These are phyloP conservation scores for Nasonia longicornis DNA, from an alignment of 1,140 invertebrate genomes.

Conservation along the genomic window DNA sequence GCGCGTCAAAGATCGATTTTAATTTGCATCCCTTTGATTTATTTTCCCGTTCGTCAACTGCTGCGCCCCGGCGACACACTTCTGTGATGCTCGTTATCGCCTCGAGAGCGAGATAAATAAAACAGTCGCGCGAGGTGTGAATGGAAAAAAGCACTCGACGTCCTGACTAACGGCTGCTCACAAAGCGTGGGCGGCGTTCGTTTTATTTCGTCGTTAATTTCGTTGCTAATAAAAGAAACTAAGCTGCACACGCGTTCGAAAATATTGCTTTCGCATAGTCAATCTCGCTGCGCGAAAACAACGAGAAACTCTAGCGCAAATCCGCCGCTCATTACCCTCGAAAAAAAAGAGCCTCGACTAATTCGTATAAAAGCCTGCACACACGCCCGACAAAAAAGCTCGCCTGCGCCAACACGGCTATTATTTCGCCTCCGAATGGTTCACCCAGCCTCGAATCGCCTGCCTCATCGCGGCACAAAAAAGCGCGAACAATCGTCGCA, in stretches of 20 bases:
- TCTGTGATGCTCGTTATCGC: slow-evolving; percentile 9
- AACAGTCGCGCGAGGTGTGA: neutral
- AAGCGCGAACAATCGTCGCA: neutral
- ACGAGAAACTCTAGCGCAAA: neutral
- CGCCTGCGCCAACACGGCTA: neutral
- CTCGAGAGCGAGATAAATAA: neutral
- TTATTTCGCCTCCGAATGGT: neutral
- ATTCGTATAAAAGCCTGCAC: neutral
- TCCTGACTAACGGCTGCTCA: neutral
- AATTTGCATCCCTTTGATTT: slow-evolving; percentile 27
- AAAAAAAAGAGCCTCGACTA: neutral
- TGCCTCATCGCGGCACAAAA: neutral
- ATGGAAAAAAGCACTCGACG: neutral
- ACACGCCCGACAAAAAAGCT: neutral
- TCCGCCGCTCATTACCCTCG: neutral
- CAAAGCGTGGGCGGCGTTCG: neutral
- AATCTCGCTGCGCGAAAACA: neutral
- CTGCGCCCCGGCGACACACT: neutral
- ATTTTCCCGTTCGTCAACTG: neutral
- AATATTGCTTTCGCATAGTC: no score
- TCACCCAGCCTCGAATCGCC: neutral
- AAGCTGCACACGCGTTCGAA: neutral
- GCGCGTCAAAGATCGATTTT: slow-evolving; percentile 6
- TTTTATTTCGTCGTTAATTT: neutral
- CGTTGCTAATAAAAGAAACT: neutral